Base-by-base conservation (phyloP, 2,113 vertebrate species). In the Centropus bengalensis region DNA sequence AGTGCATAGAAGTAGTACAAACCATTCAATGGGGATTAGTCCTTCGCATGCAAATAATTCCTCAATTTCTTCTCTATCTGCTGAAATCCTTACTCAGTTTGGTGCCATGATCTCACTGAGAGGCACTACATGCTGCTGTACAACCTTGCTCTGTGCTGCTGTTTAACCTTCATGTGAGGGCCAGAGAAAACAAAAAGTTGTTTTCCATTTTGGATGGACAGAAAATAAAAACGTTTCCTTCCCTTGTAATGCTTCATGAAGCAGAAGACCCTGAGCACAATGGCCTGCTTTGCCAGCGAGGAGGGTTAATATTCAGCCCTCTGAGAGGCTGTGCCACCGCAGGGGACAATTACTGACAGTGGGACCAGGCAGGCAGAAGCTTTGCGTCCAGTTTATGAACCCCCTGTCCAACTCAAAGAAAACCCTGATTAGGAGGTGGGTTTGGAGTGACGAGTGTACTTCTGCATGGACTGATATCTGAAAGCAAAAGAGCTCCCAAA, bases 351-450 rank as follows among this genome's bases (percentile, higher is more conserved):
- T 2, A 9, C 36, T 42, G 36, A 12, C 36, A 32, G 13, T 30
- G 52, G 20, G 26, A 38, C 22, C 33, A 10, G 40, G 22, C 22
- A 8, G 24, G 9, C 27, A 67, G 44, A n/a, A 24, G 16, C 3
- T 23, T 30, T 44, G 20, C 13, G 8, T 28, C 12, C 5, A 0
- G 0, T 51, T 26, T 42, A 28, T 15, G 9, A 36, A 71, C 28
- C 24, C 56, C 33, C 9, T 4, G 8, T 26, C 52, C 12, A 38
- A 10, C 58, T 58, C 51, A 58, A 60, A 22, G 6, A 19, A 36
- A 23, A 45, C 10, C 52, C 36, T 0, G 1, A 42, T 26, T 5
- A n/a, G 9, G 11, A 26, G 6, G 15, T 0, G 6, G 12, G 5
- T 10, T 69, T 66, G 32, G 21, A 15, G 4, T 0, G 0, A 4